phyloP scores from a whole-genome alignment of 1,140 invertebrate genomes.

The Brachionus paranguensis region DNA sequence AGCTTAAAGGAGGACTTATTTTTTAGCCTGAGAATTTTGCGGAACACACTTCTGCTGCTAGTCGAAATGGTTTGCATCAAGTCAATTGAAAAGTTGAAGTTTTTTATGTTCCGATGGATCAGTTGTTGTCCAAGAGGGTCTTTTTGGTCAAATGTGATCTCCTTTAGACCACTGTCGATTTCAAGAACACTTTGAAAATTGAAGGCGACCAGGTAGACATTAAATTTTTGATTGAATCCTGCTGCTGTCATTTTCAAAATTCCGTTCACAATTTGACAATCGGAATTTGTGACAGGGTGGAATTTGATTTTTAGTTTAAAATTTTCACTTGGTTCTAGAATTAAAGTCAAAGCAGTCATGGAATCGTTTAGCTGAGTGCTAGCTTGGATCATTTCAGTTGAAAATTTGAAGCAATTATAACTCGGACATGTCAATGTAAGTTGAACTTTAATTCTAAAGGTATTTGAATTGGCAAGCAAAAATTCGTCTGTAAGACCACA shows the following conservation, averaged over 20 bases:
- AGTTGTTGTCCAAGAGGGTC: not conserved
- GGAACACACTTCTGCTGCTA: not conserved
- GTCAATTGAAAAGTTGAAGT: not conserved
- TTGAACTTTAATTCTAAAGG: not conserved
- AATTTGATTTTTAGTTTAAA: constrained; percentile 4
- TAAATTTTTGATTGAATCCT: not conserved
- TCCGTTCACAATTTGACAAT: not conserved
- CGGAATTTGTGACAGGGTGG: not conserved
- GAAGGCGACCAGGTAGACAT: not conserved
- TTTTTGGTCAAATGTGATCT: not conserved
- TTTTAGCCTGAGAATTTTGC: not conserved
- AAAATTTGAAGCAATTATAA: not conserved
- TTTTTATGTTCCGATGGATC: not conserved
- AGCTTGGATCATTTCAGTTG: not conserved
- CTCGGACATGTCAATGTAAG: not conserved
- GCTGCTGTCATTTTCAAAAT: not conserved
- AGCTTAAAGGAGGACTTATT: not conserved
- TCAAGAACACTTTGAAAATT: not conserved
- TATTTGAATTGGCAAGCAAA: not conserved
- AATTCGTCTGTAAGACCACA: not conserved
- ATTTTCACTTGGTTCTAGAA: not conserved
- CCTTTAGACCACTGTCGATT: not conserved
- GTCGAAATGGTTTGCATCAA: not conserved
- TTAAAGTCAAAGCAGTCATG: not conserved
- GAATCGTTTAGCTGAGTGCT: not conserved